Conservation (phyloP, 2,888 invertebrate species). For the Pristionchus exspectatus region DNA sequence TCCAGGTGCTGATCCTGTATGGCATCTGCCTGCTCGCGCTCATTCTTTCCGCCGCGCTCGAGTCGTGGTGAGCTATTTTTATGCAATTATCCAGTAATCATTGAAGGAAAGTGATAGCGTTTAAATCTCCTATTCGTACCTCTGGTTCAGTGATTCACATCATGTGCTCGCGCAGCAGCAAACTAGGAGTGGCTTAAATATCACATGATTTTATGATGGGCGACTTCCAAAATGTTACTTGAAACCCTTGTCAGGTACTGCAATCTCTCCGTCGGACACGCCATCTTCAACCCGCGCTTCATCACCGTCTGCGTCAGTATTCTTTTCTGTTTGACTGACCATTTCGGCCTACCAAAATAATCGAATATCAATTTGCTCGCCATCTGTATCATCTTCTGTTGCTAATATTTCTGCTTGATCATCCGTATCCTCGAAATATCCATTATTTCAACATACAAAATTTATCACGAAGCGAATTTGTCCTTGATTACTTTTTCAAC, state of each 20-base stretch:
- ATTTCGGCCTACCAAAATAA: too few relatives aligned
- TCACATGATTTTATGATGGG: too few relatives aligned
- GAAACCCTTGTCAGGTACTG: slow-evolving; percentile 25
- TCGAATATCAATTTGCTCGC: not conserved
- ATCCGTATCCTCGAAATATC: not conserved
- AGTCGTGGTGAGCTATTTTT: slow-evolving; percentile 33
- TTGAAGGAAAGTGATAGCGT: too few relatives aligned
- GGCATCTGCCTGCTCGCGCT: slow-evolving; percentile 52
- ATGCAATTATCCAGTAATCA: not conserved
- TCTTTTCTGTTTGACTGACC: not conserved
- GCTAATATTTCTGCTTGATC: not conserved
- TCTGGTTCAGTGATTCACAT: too few relatives aligned
- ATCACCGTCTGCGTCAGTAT: slow-evolving; percentile 49
- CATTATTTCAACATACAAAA: too few relatives aligned
- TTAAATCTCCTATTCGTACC: too few relatives aligned
- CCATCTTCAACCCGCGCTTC: slow-evolving; percentile 47
- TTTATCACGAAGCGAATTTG: too few relatives aligned
- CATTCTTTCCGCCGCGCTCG: slow-evolving; percentile 38
- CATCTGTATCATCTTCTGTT: not conserved
- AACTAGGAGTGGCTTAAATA: too few relatives aligned
- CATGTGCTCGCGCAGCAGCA: too few relatives aligned
- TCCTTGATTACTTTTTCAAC: too few relatives aligned
- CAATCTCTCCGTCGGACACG: slow-evolving; percentile 52
- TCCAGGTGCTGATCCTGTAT: slow-evolving; percentile 45
- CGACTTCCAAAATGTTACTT: too few relatives aligned